Conservation (phyloP, 2,797 vertebrate species). For the Taenioides sp. region DNA sequence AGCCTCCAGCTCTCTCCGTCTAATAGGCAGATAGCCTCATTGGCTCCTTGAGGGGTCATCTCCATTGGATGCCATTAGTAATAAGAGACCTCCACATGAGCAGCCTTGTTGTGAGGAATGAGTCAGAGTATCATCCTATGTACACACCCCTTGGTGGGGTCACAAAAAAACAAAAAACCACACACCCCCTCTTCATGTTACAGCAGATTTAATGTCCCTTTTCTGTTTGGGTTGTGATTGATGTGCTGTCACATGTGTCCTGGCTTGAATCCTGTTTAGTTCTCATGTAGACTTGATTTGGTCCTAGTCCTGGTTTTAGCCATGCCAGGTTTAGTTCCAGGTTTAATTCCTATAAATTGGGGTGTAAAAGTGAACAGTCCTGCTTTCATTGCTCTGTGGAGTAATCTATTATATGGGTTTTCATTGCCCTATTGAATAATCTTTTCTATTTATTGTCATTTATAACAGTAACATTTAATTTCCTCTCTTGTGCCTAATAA, state of each 20-base stretch:
- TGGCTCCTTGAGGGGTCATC: slow-evolving; percentile 40
- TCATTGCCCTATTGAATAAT: too few relatives aligned
- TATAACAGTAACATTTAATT: neutral
- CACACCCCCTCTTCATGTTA: slow-evolving; percentile 19
- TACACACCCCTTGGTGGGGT: slow-evolving; percentile 64
- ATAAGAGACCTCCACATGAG: slow-evolving; percentile 49
- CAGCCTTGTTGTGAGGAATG: slow-evolving; percentile 60
- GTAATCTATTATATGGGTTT: neutral
- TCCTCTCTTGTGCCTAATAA: too few relatives aligned
- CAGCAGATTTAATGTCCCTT: neutral
- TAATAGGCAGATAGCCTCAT: slow-evolving; percentile 34
- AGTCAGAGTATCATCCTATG: slow-evolving; percentile 74
- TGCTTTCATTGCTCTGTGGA: neutral
- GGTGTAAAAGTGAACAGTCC: neutral
- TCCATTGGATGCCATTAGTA: slow-evolving; percentile 59
- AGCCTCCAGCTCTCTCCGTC: slow-evolving; percentile 36
- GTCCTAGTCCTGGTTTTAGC: neutral
- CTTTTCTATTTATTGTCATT: neutral
- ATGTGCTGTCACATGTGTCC: neutral
- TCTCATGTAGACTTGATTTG: too few relatives aligned
- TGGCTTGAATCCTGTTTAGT: too few relatives aligned
- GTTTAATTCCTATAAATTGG: too few relatives aligned
- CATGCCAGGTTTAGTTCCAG: too few relatives aligned
- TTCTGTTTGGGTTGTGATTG: slow-evolving; percentile 16
- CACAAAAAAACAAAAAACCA: slow-evolving; percentile 52